Percentiles rank a stretch among this genome's conserved stretches.
These are phyloP conservation scores for Buceros bicornis DNA, from an alignment of 2,797 vertebrate species.

Conservation along the genomic window DNA sequence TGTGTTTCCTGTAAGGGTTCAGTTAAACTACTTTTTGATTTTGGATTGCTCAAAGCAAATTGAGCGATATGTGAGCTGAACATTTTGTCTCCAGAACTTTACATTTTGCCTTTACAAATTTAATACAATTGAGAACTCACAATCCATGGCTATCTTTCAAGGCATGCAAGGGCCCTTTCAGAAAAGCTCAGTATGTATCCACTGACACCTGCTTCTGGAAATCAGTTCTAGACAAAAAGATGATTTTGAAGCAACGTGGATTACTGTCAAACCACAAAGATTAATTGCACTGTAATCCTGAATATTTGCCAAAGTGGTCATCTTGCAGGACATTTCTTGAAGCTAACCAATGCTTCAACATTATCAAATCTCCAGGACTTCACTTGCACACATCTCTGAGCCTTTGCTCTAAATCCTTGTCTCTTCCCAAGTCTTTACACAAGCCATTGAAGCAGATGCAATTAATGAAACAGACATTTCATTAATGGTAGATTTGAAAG, in stretches of 20 bases:
- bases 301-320: background rate
- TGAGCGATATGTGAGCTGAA: background rate
- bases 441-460: background rate
- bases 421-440: background rate
- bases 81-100: background rate
- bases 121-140: background rate
- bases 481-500: background rate
- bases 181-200: background rate
- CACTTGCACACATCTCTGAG: background rate
- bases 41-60: background rate
- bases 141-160: background rate
- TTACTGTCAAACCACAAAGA: background rate
- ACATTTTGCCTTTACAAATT: background rate
- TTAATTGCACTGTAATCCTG: background rate
- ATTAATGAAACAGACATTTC: background rate
- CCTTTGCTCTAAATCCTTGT: background rate
- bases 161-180: background rate
- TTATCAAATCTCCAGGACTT: background rate
- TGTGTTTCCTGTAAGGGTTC: background rate
- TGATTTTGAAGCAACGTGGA: background rate
- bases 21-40: slow-evolving; percentile 38
- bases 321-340: background rate
- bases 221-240: background rate
- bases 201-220: background rate
- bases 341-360: background rate